A percentile compares a stretch with the other conserved stretches of the same genome.
Evolutionary conservation across 2,113 vertebrate genomes (phyloP).

Genomic region (Aythya baeri): DNA sequence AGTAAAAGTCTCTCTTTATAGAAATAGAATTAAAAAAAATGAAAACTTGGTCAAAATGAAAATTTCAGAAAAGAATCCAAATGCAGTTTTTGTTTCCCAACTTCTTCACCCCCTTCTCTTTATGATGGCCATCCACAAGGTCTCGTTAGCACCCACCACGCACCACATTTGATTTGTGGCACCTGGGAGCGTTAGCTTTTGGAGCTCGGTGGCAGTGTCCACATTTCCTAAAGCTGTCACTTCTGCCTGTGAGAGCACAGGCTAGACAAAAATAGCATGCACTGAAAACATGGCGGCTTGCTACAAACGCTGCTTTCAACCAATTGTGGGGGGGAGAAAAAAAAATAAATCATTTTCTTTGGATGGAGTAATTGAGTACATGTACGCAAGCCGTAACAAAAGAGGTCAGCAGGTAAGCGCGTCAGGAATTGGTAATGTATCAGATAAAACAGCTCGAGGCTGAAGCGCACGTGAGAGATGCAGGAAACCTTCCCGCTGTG

Average conservation of each 20-base stretch:
- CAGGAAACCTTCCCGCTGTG: accelerated
- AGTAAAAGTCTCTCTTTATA: not conserved
- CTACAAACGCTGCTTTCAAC: conserved; percentile 41
- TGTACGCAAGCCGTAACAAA: not conserved
- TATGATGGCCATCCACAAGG: not conserved
- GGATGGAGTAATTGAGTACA: not conserved
- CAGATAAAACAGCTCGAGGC: not conserved
- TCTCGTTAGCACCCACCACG: not conserved
- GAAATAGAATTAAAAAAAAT: not conserved
- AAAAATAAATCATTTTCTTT: not conserved
- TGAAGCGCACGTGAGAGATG: not conserved
- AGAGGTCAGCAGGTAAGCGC: not conserved
- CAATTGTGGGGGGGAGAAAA: not conserved
- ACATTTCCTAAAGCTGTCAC: conserved; percentile 56
- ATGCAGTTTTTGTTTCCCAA: not conserved
- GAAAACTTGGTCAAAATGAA: not conserved
- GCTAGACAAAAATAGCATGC: conserved; percentile 68
- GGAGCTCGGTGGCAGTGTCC: not conserved
- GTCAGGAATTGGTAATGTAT: accelerated
- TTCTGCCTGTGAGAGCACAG: conserved; percentile 10
- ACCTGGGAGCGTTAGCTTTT: conserved; percentile 18
- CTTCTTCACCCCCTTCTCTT: not conserved
- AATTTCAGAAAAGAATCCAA: not conserved
- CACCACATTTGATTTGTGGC: not conserved
- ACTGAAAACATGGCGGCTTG: conserved; percentile 57